A percentile compares a stretch with the other conserved stretches of the same genome.
These are phyloP conservation scores for Hypselothyrea guttata DNA, from an alignment of 2,888 invertebrate genomes.

Conservation along the genomic window DNA sequence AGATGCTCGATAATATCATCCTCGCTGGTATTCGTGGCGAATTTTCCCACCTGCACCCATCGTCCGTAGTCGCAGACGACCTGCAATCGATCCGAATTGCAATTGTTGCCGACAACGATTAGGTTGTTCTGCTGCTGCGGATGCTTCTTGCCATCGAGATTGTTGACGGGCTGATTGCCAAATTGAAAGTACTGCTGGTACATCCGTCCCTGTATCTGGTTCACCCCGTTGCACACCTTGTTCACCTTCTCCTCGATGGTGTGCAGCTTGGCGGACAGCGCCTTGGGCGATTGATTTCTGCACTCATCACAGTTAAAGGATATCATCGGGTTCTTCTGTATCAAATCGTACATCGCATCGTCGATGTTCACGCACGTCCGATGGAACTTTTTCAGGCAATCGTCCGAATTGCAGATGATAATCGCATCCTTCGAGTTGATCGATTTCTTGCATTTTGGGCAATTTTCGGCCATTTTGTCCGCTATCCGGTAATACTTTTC, in stretches of 20 bases:
- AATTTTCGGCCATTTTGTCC: slow-evolving; percentile 79
- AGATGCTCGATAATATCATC: slow-evolving; percentile 79
- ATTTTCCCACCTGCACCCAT: slow-evolving; percentile 80
- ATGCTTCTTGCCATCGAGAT: slow-evolving; percentile 73
- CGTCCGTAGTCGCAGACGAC: slow-evolving; percentile 80
- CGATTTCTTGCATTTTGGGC: slow-evolving; percentile 79
- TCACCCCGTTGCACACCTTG: slow-evolving; percentile 79
- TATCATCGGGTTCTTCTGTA: slow-evolving; percentile 79
- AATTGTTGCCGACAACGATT: slow-evolving; percentile 79
- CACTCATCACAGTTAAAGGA: slow-evolving; percentile 80
- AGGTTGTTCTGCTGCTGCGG: slow-evolving; percentile 78
- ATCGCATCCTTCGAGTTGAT: slow-evolving; percentile 75
- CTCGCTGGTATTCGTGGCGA: slow-evolving; percentile 79
- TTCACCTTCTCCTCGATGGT: slow-evolving; percentile 79
- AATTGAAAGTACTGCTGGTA: slow-evolving; percentile 80
- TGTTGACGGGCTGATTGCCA: slow-evolving; percentile 74
- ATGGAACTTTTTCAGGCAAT: slow-evolving; percentile 77
- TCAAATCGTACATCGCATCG: slow-evolving; percentile 76
- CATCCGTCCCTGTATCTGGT: slow-evolving; percentile 80
- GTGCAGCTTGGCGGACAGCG: slow-evolving; percentile 71
- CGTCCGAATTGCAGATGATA: slow-evolving; percentile 77
- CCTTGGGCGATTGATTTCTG: slow-evolving; percentile 78
- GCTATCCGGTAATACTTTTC: slow-evolving; percentile 14
- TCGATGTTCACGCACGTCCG: slow-evolving; percentile 79
- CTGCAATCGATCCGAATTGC: slow-evolving; percentile 80